phyloP scores from a whole-genome alignment of 2,797 vertebrate species.

The Aythya fuligula region DNA sequence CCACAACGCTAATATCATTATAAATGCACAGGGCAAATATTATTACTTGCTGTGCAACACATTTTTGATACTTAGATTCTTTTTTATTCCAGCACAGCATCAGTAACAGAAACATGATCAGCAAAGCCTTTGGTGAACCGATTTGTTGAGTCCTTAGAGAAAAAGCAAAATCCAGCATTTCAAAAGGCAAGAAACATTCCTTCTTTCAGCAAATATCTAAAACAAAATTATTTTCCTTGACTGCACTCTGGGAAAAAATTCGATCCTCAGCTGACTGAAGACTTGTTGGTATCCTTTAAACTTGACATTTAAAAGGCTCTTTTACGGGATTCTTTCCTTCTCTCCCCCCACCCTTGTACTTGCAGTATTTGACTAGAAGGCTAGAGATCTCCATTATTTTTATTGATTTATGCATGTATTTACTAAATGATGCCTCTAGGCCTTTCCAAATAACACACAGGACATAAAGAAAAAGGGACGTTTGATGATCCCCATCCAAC shows the following conservation, averaged over 20 bases:
- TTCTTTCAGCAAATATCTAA: not conserved
- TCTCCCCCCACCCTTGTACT: not conserved
- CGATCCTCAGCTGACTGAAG: not conserved
- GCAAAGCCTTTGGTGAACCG: not conserved
- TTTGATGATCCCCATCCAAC: not conserved
- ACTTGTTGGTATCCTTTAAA: not conserved
- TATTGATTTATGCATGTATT: not conserved
- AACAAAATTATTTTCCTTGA: not conserved
- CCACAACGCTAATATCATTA: not conserved
- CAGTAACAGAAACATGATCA: not conserved
- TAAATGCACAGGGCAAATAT: not conserved
- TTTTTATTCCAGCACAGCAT: not conserved
- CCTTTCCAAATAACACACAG: not conserved
- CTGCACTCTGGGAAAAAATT: not conserved
- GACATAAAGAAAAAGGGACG: not conserved
- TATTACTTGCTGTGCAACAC: not conserved
- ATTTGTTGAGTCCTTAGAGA: not conserved
- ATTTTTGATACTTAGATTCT: not conserved
- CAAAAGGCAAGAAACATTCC: not conserved
- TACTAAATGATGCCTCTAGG: not conserved
- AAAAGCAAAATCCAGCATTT: not conserved
- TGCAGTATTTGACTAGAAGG: not conserved
- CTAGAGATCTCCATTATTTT: not conserved
- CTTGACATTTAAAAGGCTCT: not conserved
- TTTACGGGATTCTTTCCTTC: not conserved